These are phyloP conservation scores for Tribolium madens DNA, from an alignment of 1,140 invertebrate species.

Conservation along the genomic window DNA sequence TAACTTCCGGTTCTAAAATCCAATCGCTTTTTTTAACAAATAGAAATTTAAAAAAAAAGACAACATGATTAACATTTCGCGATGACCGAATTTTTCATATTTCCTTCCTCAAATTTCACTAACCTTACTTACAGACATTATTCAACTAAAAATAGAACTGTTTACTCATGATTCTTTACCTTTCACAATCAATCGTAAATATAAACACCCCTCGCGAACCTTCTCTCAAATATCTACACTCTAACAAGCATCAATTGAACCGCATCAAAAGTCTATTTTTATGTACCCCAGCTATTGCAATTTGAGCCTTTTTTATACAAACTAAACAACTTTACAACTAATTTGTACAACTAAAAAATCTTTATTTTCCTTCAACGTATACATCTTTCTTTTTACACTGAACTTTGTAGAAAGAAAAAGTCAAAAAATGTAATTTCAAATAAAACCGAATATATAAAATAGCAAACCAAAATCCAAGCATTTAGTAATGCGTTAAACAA, in stretches of 20 bases:
- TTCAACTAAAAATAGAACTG: constrained; percentile 6
- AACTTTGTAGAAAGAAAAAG: too few species aligned
- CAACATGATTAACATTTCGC: constrained; percentile 15
- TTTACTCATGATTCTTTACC: constrained; percentile 7
- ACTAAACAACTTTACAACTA: too few species aligned
- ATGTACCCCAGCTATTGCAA: too few species aligned
- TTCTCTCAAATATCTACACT: background rate
- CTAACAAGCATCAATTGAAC: background rate
- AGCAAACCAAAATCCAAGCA: too few species aligned
- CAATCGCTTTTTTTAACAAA: constrained; percentile 18
- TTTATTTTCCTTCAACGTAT: too few species aligned
- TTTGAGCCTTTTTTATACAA: too few species aligned
- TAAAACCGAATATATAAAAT: too few species aligned
- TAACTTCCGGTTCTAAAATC: constrained; percentile 89
- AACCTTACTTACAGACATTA: background rate
- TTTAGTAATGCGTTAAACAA: too few species aligned
- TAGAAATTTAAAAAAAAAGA: constrained; percentile 11
- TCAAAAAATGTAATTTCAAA: too few species aligned
- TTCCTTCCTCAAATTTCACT: background rate
- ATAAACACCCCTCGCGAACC: background rate
- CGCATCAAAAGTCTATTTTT: too few species aligned
- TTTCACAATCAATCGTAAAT: constrained; percentile 3
- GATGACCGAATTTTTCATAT: background rate
- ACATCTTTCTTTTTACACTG: too few species aligned
- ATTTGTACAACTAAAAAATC: too few species aligned